phyloP scores from a whole-genome alignment of 1,140 invertebrate species.

The Listronotus bonariensis region DNA sequence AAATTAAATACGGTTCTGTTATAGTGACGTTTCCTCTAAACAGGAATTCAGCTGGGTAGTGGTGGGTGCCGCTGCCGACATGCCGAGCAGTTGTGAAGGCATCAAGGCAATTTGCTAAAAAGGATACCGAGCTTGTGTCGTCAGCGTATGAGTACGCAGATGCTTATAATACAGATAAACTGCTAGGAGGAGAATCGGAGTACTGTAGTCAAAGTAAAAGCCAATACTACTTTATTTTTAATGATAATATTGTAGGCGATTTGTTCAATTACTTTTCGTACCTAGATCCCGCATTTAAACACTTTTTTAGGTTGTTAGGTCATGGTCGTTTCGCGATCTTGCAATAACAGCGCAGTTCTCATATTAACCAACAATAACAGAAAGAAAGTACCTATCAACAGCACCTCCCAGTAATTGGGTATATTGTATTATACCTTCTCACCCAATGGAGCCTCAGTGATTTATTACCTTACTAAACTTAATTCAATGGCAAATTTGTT shows the following conservation, averaged over 20 bases:
- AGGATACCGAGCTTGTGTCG: conserved; percentile 27
- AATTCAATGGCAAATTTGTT: no score
- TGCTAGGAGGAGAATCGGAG: neutral
- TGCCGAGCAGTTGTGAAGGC: conserved; percentile 31
- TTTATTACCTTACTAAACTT: no score
- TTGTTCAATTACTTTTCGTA: neutral
- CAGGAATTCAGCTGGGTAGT: conserved; percentile 41
- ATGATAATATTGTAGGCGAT: no score
- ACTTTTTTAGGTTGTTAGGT: conserved; percentile 21
- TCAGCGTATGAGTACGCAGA: conserved; percentile 24
- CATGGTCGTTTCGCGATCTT: conserved; percentile 10
- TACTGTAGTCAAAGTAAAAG: no score
- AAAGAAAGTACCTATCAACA: no score
- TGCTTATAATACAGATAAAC: conserved; percentile 25
- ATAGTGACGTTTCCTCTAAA: conserved; percentile 38
- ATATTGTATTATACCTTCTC: no score
- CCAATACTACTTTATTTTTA: no score
- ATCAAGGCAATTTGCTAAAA: conserved; percentile 23
- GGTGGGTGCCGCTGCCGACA: conserved; percentile 30
- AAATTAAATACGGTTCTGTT: conserved; percentile 25
- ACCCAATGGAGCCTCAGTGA: no score
- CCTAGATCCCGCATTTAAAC: conserved; percentile 1
- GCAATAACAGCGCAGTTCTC: neutral
- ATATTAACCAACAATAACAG: no score
- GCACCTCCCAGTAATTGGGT: no score